Base-by-base conservation (phyloP, 2,888 invertebrate genomes). In the Brachyptera risi region DNA sequence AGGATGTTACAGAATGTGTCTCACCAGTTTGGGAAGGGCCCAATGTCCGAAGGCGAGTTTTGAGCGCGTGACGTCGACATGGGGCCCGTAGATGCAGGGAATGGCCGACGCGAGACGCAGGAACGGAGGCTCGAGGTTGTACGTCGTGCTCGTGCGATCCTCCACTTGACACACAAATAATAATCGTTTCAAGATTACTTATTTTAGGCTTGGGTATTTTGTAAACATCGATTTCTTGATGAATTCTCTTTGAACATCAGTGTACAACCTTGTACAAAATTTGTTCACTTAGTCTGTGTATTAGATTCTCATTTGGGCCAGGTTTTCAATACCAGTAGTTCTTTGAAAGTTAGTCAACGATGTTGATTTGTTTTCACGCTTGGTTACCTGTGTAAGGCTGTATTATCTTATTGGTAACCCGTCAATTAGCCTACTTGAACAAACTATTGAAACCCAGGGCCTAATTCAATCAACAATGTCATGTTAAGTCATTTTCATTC, bases 1-100 rank as follows among this genome's bases (percentile, higher is more conserved):
- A 42, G 38, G 23, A 11, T 42, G 54, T 49, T 44, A 42, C 35
- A 49, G 63, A 58, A 38, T 35, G 40, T 59, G 71, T 74, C 73
- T 64, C 57, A 67, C 65, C 67, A 78, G 67, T 72, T 74, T 75
- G 3, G 76, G 76, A 58, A 80, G 67, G 17, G 76, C 78, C 67
- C 69, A 72, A 66, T 70, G 67, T 23, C 76, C 79, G 68, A 74
- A 79, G 26, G 75, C 79, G 35, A 73, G 64, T 21, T 74, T 73
- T 61, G 76, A 70, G 66, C 73, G 70, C 2, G 76, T 77, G 1
- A 72, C 67, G 69, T 79, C 78, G 5, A 75, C 71, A 63, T 76
- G 70, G 63, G 73, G 71, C 21, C 74, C 71, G 31, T 75, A 78
- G 60, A 74, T 74, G 56, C 69, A 68, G 1, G 79, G 78, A 64